Conservation (phyloP, 2,888 invertebrate species). For the Tanytarsus gracilentus region DNA sequence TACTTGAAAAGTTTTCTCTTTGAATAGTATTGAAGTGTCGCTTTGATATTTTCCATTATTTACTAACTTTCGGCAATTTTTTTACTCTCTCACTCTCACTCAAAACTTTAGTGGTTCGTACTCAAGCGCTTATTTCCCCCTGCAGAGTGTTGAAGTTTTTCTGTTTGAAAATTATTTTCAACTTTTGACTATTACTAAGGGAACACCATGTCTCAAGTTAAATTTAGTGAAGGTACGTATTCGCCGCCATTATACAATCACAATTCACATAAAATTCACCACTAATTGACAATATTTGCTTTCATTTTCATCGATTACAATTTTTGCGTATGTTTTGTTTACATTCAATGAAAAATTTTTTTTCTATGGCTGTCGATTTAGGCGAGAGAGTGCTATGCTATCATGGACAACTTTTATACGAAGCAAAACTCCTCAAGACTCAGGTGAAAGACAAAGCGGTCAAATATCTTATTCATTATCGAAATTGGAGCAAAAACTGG, state of each 20-base stretch:
- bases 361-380: constrained; percentile 41
- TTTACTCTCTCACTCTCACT: no score
- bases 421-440: constrained; percentile 88
- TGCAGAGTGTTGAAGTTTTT: no score
- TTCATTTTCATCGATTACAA: not conserved
- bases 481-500: constrained; percentile 97
- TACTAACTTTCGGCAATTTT: not conserved
- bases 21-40: not conserved
- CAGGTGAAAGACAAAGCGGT: constrained; percentile 77
- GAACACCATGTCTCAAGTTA: not conserved
- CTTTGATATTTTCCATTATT: constrained; percentile 1
- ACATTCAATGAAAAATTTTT: not conserved
- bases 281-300: not conserved
- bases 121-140: no score
- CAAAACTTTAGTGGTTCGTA: not conserved
- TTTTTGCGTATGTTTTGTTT: constrained; percentile 13
- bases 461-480: constrained; percentile 90
- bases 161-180: not conserved
- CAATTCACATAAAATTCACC: no score
- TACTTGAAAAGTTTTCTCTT: constrained; percentile 45
- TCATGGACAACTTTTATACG: constrained; percentile 91
- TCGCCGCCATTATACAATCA: not conserved
- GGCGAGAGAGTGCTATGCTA: constrained; percentile 89
- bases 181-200: not conserved
- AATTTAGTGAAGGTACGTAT: not conserved